A percentile compares a stretch with the other conserved stretches of the same genome.
phyloP scores from a whole-genome alignment of 2,797 vertebrate species.

The Adelosebastes latens region DNA sequence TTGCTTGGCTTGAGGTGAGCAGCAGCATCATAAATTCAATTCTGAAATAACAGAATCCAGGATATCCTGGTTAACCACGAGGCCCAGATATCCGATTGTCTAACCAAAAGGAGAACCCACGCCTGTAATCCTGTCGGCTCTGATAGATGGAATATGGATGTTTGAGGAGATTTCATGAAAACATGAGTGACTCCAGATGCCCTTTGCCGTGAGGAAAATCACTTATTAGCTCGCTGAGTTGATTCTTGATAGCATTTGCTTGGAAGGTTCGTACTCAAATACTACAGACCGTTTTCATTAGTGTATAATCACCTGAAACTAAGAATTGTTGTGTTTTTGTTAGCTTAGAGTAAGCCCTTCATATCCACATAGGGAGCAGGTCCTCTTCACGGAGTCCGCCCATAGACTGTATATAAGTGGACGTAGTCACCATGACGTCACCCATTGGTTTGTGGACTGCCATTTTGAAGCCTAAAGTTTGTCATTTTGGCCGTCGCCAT shows the following conservation, averaged over 20 bases:
- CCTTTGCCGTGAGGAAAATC: conserved; percentile 38
- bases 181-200: conserved; percentile 62
- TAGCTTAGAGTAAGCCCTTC: too few species aligned
- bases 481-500: too few species aligned
- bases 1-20: conserved; percentile 65
- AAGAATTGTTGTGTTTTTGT: too few species aligned
- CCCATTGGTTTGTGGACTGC: too few species aligned
- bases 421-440: too few species aligned
- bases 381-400: too few species aligned
- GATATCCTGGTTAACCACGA: conserved; percentile 75
- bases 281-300: too few species aligned
- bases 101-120: conserved; percentile 63
- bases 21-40: conserved; percentile 63
- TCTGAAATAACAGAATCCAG: conserved; percentile 75
- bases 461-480: too few species aligned
- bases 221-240: conserved; percentile 18
- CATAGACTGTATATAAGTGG: too few species aligned
- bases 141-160: conserved; percentile 63
- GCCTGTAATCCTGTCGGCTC: conserved; percentile 58
- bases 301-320: too few species aligned
- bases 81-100: conserved; percentile 67
- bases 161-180: conserved; percentile 58
- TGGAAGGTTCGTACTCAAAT: not conserved
- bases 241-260: conserved; percentile 6
- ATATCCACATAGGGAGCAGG: too few species aligned